A percentile compares a stretch with the other conserved stretches of the same genome.
Conservation (phyloP, 1,140 invertebrate genomes). For the Zaprionus ornatus region DNA sequence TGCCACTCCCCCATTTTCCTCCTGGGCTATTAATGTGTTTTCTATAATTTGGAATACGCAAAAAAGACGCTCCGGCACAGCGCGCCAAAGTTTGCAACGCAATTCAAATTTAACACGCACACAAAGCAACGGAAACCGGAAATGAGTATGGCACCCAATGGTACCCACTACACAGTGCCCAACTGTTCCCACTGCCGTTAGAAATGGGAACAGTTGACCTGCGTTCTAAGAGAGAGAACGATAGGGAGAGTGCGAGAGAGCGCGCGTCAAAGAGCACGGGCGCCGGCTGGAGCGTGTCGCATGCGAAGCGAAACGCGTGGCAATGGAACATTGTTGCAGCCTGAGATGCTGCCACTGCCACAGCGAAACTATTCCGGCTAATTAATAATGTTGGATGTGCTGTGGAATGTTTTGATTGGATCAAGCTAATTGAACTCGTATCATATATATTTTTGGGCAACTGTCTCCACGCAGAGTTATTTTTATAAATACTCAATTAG, state of each 20-base stretch:
- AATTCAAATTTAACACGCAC: slow-evolving; percentile 77
- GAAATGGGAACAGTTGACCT: slow-evolving; percentile 9
- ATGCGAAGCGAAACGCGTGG: slow-evolving; percentile 39
- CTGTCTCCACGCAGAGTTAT: background rate
- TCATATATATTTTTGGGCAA: background rate
- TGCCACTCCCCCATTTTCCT: slow-evolving; percentile 2
- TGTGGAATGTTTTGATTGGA: slow-evolving; percentile 26
- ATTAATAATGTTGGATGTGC: slow-evolving; percentile 38
- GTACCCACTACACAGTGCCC: slow-evolving; percentile 34
- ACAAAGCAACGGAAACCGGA: slow-evolving; percentile 81
- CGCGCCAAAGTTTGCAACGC: slow-evolving; percentile 62
- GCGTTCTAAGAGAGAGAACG: slow-evolving; percentile 5
- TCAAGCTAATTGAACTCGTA: slow-evolving; percentile 9
- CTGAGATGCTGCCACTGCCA: slow-evolving; percentile 1
- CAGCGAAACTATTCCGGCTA: slow-evolving; percentile 49
- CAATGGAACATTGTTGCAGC: slow-evolving; percentile 44
- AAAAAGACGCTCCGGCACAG: slow-evolving; percentile 33
- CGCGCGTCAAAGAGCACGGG: background rate
- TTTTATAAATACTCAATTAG: background rate
- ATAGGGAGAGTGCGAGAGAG: background rate
- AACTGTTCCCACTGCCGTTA: slow-evolving; percentile 18
- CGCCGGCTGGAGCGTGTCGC: slow-evolving; percentile 23
- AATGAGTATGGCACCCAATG: slow-evolving; percentile 73
- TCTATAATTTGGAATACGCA: slow-evolving; percentile 73
- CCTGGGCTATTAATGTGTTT: slow-evolving; percentile 65